A percentile compares a stretch with the other conserved stretches of the same genome.
These are phyloP conservation scores for Aspidapion aeneum DNA, from an alignment of 2,888 invertebrate species.

Conservation along the genomic window DNA sequence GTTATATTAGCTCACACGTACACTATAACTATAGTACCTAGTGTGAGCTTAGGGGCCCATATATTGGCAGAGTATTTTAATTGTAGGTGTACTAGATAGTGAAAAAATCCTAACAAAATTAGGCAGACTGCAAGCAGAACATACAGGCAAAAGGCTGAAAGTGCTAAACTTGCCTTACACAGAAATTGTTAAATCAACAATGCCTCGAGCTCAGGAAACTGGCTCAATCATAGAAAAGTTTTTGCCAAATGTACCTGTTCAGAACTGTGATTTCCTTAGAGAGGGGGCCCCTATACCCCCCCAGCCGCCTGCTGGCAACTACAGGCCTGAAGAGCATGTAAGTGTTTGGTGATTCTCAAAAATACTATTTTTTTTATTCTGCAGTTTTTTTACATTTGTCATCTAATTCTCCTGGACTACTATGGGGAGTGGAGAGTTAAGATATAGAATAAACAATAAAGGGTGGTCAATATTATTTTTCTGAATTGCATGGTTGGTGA, in stretches of 20 bases:
- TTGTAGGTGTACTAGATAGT: no score
- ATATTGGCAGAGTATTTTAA: no score
- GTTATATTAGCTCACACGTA: no score
- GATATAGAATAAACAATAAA: no score
- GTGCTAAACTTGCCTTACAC: slow-evolving; percentile 77
- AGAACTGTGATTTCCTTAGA: slow-evolving; percentile 70
- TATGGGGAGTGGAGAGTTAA: no score
- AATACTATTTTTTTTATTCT: not conserved
- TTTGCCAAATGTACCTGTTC: slow-evolving; percentile 55
- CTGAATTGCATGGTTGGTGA: no score
- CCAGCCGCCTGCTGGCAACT: slow-evolving; percentile 80
- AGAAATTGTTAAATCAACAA: slow-evolving; percentile 79
- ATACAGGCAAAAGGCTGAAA: slow-evolving; percentile 79
- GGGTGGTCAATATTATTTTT: no score
- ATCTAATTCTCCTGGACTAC: slow-evolving; percentile 1
- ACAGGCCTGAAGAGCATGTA: slow-evolving; percentile 81
- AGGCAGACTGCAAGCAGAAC: slow-evolving; percentile 82
- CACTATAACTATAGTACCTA: no score
- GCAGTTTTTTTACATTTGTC: slow-evolving; percentile 3
- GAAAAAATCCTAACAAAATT: slow-evolving; percentile 72
- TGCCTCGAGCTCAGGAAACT: slow-evolving; percentile 92
- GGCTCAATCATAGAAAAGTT: slow-evolving; percentile 74
- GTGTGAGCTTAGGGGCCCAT: no score
- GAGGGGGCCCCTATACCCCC: slow-evolving; percentile 96
- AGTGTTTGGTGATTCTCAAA: no score